phyloP scores from a whole-genome alignment of 2,797 vertebrate genomes.

The Notolepis coatsorum region DNA sequence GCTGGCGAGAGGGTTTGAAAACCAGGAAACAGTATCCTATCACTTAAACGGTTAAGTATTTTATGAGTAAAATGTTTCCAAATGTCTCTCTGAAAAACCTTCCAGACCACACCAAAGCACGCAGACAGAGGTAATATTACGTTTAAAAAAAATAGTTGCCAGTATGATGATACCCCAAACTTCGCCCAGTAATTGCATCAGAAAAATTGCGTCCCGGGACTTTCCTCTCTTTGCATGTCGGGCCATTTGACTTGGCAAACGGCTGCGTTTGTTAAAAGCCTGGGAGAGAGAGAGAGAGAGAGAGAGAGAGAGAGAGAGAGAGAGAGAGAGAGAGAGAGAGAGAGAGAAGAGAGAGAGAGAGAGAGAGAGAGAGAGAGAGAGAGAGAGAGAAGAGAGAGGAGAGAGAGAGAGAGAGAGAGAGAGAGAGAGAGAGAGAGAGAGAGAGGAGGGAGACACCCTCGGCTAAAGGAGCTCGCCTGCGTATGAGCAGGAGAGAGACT shows the following conservation, averaged over 20 bases:
- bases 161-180: conserved; percentile 89
- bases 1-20: conserved; percentile 73
- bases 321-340: conserved; percentile 26
- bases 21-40: conserved; percentile 89
- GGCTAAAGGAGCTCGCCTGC: conserved; percentile 58
- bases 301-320: conserved; percentile 73
- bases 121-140: conserved; percentile 94
- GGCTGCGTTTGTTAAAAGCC: conserved; percentile 61
- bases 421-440: conserved; percentile 16
- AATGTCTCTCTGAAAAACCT: conserved; percentile 93
- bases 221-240: conserved; percentile 66
- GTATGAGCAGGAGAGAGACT: conserved; percentile 27
- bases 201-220: conserved; percentile 76
- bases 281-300: neutral
- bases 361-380: conserved; percentile 32
- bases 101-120: conserved; percentile 97
- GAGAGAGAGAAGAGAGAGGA: conserved; percentile 55
- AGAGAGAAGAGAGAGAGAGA: conserved; percentile 64
- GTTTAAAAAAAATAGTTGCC: conserved; percentile 90
- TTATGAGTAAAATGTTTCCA: conserved; percentile 98
- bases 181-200: conserved; percentile 92
- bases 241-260: conserved; percentile 73
- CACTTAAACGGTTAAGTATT: conserved; percentile 96
- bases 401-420: conserved; percentile 62
- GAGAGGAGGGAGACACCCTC: conserved; percentile 71